Conservation (phyloP, 2,888 invertebrate species). For the Frankliniella intonsa region DNA sequence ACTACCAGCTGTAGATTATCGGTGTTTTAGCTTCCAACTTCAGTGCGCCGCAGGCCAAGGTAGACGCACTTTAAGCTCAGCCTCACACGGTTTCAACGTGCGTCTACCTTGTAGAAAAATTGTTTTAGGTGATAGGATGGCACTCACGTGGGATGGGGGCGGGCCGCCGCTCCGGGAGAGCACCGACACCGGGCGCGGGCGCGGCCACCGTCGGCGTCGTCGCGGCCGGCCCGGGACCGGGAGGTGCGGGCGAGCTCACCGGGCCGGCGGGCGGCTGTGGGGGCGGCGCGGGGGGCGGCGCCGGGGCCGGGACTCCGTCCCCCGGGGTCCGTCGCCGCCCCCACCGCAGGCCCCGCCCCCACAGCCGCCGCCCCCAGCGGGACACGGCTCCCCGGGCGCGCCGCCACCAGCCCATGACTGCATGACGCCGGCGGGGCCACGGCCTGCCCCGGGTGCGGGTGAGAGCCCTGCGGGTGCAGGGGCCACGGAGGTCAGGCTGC, state of each 20-base stretch:
- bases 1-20: too few species aligned
- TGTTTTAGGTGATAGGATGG: too few species aligned
- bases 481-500: too few species aligned
- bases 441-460: neutral
- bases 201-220: neutral
- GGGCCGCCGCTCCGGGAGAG: neutral
- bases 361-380: neutral
- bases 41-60: too few species aligned
- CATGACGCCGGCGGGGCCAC: neutral
- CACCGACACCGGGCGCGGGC: neutral
- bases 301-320: neutral
- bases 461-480: too few species aligned
- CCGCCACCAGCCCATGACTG: slow-evolving; percentile 10
- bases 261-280: neutral
- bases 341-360: neutral
- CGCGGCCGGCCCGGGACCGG: too few species aligned
- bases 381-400: neutral
- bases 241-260: neutral
- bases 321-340: neutral
- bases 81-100: too few species aligned
- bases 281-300: neutral
- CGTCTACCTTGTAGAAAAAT: too few species aligned
- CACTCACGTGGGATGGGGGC: too few species aligned
- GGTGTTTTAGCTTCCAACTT: too few species aligned
- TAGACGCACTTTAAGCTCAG: too few species aligned